Evolutionary conservation across 1,140 invertebrate species (phyloP), one percentile per base, ranked within the genome.

Genomic region (Cotesia typhae): DNA sequence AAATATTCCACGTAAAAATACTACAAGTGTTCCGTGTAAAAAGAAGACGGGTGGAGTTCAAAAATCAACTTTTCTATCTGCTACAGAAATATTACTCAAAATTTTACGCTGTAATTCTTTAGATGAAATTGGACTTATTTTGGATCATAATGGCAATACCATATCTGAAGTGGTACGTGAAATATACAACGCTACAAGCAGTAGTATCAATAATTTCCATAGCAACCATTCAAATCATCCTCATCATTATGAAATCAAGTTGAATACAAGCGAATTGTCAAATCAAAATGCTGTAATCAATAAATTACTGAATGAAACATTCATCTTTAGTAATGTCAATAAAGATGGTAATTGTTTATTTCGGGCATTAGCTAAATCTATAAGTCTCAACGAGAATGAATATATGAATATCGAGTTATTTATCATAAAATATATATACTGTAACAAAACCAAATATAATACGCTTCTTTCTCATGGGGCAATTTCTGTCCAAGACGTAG

Each of bases 311-410:
- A 55, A 55, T 55, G 17, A 55, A 17, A 12, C 2, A 17, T 55
- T 55, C 17, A 55, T 2, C 2, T 14, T 55, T 4, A 12, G 17
- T 55, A 4, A 55, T 55, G 53, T 55, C 4, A n/a, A 4, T n/a
- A 17, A 17, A n/a, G 53, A 55, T 55, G 53, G 53, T 14, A 55
- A 55, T 55, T 55, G 53, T n/a, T 55, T 55, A 17, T 55, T 55
- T n/a, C 53, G 53, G 17, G 6, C 53, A n/a, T 55, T 55, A n/a
- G 53, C 53, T 55, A 7, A 55, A n/a, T 17, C 17, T 14, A 55
- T 55, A 14, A 4, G 12, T 14, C 53, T 14, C 12, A 55, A 55
- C 17, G 53, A 55, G 17, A n/a, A 55, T 14, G 4, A 55, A 55
- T 55, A 55, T 55, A 14, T n/a, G 6, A 17, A 55, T 14, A 5